Evolutionary conservation across 2,888 invertebrate species (phyloP), one percentile per base, ranked within the genome.

Genomic region (Bedellia somnulentella): DNA sequence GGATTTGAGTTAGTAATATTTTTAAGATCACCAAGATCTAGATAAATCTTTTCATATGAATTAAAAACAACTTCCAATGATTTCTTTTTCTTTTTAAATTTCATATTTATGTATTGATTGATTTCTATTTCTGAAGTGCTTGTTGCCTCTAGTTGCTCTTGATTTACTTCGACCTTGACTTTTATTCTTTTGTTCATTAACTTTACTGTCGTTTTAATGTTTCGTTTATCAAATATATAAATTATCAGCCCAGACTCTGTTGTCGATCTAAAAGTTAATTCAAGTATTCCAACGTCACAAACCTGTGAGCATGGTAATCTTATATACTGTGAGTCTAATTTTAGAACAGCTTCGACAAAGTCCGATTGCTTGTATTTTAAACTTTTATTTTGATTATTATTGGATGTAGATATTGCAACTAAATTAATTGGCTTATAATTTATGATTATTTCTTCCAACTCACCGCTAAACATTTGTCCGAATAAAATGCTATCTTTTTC

Each of bases 381-480:
- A 31, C 52, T 56, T 22, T 47, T 43, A 15, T 30, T 51, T 2
- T 75, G 75, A 33, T 40, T 41, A 23, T 56, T 57, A 36, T 50
- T 45, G 1, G 44, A 38, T 24, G 34, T 37, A 11, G 30, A 42
- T 18, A 35, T 30, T 34, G 36, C 47, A 18, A 32, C 35, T 25
- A 73, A 46, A 30, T 45, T 47, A 21, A 78, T 38, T 2, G 66
- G 62, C 22, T 56, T 59, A 39, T 77, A 79, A 43, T 79, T 79
- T 10, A 78, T 41, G 17, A 61, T 52, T 5, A 78, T 24, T 39
- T 71, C 66, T 42, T 78, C 70, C 29, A 79, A 50, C 45, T 67
- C 64, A 2, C 78, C 79, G 17, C 61, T 63, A 32, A 75, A 54
- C 39, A 50, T 58, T 42, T 68, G 64, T 5, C 78, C 78, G 3